A percentile compares a stretch with the other conserved stretches of the same genome.
These are phyloP conservation scores for Eira barbara DNA, from an alignment of 2,113 vertebrate genomes.

Conservation along the genomic window DNA sequence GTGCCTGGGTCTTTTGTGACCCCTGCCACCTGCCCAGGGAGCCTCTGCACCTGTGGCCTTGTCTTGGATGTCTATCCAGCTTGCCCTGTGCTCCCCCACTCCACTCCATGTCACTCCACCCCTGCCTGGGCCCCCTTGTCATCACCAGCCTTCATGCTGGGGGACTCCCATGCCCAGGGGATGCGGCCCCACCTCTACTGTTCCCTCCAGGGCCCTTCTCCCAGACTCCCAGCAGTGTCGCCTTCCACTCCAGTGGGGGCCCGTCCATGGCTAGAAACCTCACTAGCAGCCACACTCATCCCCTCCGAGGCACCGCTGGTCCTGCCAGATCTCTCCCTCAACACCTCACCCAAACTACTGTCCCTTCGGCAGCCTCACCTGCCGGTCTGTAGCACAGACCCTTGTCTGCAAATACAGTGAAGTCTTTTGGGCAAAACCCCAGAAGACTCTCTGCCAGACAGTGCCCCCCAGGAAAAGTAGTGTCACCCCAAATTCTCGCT, in stretches of 20 bases:
- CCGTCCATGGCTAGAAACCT: not conserved
- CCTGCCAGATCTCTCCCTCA: not conserved
- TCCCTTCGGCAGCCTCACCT: rapidly evolving
- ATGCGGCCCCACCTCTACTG: no score
- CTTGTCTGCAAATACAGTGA: not conserved
- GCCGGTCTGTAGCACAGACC: rapidly evolving
- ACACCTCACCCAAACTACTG: no score
- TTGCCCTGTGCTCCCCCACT: not conserved
- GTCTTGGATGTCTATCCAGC: not conserved
- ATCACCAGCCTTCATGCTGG: not conserved
- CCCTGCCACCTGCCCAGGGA: rapidly evolving
- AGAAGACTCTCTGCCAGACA: not conserved
- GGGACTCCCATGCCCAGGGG: not conserved
- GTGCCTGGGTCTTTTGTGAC: not conserved
- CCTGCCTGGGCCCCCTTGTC: no score
- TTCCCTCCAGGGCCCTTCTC: not conserved
- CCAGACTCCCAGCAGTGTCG: not conserved
- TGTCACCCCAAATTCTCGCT: rapidly evolving
- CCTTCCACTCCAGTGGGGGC: not conserved
- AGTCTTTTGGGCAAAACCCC: not conserved
- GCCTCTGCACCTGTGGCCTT: not conserved
- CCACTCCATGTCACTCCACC: rapidly evolving
- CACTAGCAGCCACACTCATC: rapidly evolving
- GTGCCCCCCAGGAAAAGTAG: not conserved
- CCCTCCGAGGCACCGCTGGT: no score